Conservation (phyloP, 2,797 vertebrate genomes). For the Cheirogaleus major region DNA sequence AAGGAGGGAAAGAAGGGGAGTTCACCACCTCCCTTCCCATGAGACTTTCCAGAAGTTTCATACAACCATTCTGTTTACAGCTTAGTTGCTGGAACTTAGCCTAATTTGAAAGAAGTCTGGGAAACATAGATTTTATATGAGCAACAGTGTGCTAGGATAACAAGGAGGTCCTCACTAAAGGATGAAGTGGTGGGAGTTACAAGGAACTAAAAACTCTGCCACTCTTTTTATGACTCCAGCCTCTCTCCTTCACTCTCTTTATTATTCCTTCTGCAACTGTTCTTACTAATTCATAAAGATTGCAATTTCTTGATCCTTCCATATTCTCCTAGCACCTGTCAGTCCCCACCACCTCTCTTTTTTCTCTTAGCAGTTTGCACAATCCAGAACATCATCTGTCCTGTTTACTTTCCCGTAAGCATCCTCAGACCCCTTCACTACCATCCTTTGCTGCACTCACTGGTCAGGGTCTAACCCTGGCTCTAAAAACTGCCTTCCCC, state of each 20-base stretch:
- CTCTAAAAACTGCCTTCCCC: background rate
- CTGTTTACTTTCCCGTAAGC: background rate
- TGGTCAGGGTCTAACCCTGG: background rate
- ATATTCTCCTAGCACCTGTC: background rate
- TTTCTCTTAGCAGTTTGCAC: background rate
- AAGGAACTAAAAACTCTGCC: background rate
- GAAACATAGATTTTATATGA: background rate
- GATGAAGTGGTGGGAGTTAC: background rate
- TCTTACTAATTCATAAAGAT: background rate
- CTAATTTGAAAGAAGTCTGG: background rate
- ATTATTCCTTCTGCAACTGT: background rate
- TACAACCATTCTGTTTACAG: background rate
- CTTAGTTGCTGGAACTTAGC: background rate
- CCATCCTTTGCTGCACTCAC: background rate
- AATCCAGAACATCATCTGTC: background rate
- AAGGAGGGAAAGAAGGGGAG: background rate
- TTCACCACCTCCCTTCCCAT: background rate
- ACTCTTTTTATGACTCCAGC: background rate
- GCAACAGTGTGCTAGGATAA: background rate
- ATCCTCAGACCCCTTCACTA: background rate
- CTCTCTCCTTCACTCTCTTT: background rate
- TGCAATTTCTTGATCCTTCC: background rate
- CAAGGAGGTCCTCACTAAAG: background rate
- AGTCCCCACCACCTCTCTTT: background rate
- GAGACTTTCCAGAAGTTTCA: background rate